phyloP scores from a whole-genome alignment of 2,113 vertebrate genomes.

The Numenius arquata region DNA sequence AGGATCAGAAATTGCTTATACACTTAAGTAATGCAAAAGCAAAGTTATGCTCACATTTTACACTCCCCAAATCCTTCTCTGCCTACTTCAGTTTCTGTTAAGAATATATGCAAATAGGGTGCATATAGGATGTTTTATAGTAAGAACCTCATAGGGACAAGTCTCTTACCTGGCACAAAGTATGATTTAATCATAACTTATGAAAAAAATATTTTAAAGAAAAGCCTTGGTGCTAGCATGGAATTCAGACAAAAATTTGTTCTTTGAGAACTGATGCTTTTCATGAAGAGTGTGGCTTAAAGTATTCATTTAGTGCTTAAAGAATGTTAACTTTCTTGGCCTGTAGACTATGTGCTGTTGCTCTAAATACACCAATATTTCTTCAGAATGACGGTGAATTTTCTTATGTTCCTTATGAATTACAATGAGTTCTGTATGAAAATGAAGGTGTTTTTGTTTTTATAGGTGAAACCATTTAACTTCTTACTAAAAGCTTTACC shows the following conservation, averaged over 20 bases:
- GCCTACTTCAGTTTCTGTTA: not conserved
- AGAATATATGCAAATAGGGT: not conserved
- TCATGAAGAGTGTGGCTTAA: not conserved
- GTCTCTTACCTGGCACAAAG: not conserved
- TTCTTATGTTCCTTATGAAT: not conserved
- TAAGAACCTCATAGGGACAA: not conserved
- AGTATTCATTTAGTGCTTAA: not conserved
- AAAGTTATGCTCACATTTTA: accelerated
- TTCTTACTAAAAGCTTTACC: not conserved
- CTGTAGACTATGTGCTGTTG: not conserved
- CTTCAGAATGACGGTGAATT: not conserved
- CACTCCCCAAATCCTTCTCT: not conserved
- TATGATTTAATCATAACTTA: not conserved
- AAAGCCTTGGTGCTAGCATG: not conserved
- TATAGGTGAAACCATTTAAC: not conserved
- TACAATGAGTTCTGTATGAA: not conserved
- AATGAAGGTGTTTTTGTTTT: not conserved
- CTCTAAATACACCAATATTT: not conserved
- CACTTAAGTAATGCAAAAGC: not conserved
- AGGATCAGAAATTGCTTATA: not conserved
- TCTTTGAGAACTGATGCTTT: not conserved
- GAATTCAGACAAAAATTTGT: not conserved
- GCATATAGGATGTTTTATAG: not conserved
- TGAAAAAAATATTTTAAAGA: not conserved
- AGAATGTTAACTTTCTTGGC: not conserved